Evolutionary conservation across 2,888 invertebrate genomes (phyloP), one percentile per base, ranked within the genome.

Genomic region (Dione vanillae): DNA sequence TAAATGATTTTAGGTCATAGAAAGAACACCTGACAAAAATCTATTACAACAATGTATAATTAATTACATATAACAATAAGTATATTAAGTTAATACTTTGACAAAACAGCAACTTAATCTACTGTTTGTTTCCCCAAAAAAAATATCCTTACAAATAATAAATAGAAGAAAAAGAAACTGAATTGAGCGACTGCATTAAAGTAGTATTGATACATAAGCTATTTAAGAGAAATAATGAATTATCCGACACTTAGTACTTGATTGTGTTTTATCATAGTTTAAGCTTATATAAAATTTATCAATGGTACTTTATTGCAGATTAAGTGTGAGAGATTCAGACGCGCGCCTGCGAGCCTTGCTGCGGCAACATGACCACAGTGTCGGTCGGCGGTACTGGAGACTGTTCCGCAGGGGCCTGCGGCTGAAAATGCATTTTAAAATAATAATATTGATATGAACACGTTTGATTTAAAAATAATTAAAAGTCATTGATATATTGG

Each of bases 301-400:
- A 12, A 14, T 49, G 49, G 12, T 64, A 51, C 49, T 64, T 64
- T 69, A 69, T 41, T 54, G 45, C 61, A 69, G 68, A 45, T 54
- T 14, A 65, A 47, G 35, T n/a, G 27, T 37, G 11, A 19, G 61
- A 61, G 56, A 86, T 86, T 90, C 86, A 92, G 72, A 92, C 91
- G 77, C 85, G 85, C 5, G 88, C 86, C 74, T 87, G 89, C 14
- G 79, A 64, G 68, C 87, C 87, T 5, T 77, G 80, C 71, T 84
- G 86, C 0, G 90, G 87, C 77, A 91, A 74, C 75, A 91, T 83
- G 66, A 91, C 91, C 73, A 91, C 84, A 7, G 91, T 91, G 78
- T 86, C 74, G 27, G 80, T 71, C 19, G 78, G 64, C 16, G 67
- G 65, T 20, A 19, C 16, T 19, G 20, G 59, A 19, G 8, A 40